Percentiles rank a stretch among this genome's conserved stretches.
phyloP scores from a whole-genome alignment of 2,113 vertebrate species.

The Leptobrachium leishanense region DNA sequence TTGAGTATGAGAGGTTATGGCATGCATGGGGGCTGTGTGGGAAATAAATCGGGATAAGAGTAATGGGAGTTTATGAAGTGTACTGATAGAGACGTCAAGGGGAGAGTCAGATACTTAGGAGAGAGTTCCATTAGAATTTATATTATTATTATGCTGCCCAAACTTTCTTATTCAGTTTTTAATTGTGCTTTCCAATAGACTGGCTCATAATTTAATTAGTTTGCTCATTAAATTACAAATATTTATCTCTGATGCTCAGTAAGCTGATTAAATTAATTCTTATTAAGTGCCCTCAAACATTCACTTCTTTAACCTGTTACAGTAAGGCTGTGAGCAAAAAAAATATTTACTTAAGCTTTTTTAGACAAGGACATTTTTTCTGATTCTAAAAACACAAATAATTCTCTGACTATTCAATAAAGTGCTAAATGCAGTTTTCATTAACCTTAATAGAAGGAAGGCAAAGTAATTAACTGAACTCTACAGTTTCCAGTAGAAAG shows the following conservation, averaged over 20 bases:
- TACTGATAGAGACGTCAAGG: no score
- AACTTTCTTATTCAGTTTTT: no score
- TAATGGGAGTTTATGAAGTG: no score
- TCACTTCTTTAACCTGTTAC: constrained; percentile 47
- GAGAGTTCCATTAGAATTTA: no score
- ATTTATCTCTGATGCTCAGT: constrained; percentile 20
- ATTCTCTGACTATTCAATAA: constrained; percentile 22
- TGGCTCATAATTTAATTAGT: constrained; percentile 37
- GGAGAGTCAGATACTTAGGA: no score
- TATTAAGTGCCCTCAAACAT: constrained; percentile 50
- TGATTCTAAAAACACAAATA: constrained; percentile 9
- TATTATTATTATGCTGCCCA: no score
- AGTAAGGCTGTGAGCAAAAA: constrained; percentile 20
- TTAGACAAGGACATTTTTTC: not conserved
- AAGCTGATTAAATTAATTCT: constrained; percentile 38
- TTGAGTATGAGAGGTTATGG: no score
- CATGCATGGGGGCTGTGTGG: no score
- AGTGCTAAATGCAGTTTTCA: constrained; percentile 19
- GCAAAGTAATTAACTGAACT: constrained; percentile 9
- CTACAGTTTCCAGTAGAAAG: constrained; percentile 29
- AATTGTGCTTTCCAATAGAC: no score
- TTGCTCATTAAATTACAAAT: constrained; percentile 52
- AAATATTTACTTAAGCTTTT: not conserved
- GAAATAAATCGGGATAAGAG: no score
- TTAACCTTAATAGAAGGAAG: constrained; percentile 25